Conservation (phyloP, 2,888 invertebrate genomes). For the Trichacis sp. region DNA sequence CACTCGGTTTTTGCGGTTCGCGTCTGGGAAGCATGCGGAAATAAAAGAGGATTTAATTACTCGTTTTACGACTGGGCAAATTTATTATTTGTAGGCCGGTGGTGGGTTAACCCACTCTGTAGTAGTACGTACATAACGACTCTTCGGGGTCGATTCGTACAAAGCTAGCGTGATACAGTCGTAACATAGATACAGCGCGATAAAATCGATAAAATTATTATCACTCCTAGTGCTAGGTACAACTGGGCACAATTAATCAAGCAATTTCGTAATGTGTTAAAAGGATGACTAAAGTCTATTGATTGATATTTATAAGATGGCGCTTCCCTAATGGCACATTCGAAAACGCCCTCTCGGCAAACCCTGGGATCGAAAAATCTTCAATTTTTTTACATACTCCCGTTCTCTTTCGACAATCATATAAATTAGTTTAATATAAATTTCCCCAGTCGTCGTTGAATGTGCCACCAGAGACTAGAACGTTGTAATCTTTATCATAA, state of each 20-base stretch:
- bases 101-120: slow-evolving; percentile 46
- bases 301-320: slow-evolving; percentile 50
- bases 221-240: slow-evolving; percentile 65
- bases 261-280: slow-evolving; percentile 29
- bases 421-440: slow-evolving; percentile 30
- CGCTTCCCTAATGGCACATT: slow-evolving; percentile 33
- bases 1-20: too few relatives aligned
- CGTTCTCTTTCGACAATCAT: slow-evolving; percentile 19
- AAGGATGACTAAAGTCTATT: slow-evolving; percentile 50
- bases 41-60: slow-evolving; percentile 16
- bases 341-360: slow-evolving; percentile 2
- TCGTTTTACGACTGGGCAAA: slow-evolving; percentile 62
- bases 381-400: slow-evolving; percentile 7
- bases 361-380: slow-evolving; percentile 5
- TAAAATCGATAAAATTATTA: slow-evolving; percentile 59
- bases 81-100: slow-evolving; percentile 61
- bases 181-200: slow-evolving; percentile 43
- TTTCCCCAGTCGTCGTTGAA: slow-evolving; percentile 34
- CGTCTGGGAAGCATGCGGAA: background rate
- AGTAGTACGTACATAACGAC: slow-evolving; percentile 23
- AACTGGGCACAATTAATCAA: slow-evolving; percentile 50
- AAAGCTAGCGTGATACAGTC: slow-evolving; percentile 54
- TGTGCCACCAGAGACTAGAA: slow-evolving; percentile 40
- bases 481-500: slow-evolving; percentile 49
- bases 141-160: slow-evolving; percentile 37